phyloP scores from a whole-genome alignment of 2,797 vertebrate species.

The Sebastolobus alascanus region DNA sequence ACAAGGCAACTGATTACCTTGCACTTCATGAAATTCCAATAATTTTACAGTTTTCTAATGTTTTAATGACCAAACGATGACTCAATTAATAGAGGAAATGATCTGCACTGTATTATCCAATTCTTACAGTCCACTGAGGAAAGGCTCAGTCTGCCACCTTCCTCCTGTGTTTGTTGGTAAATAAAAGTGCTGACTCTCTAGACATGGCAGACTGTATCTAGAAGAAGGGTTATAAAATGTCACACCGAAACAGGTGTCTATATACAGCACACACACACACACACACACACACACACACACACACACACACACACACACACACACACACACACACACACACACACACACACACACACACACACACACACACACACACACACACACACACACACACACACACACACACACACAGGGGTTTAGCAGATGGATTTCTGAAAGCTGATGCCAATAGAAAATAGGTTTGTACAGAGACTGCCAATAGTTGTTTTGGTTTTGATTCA shows the following conservation, averaged over 20 bases:
- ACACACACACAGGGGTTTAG: constrained; percentile 2
- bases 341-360: constrained; percentile 10
- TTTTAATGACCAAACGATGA: background rate
- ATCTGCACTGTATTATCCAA: background rate
- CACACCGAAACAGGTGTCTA: constrained; percentile 29
- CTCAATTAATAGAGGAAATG: background rate
- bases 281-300: constrained; percentile 12
- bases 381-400: constrained; percentile 14
- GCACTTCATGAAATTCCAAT: background rate
- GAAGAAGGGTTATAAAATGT: constrained; percentile 28
- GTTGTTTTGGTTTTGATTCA: constrained; percentile 21
- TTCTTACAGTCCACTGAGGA: background rate
- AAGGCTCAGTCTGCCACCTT: background rate
- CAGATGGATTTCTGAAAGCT: background rate
- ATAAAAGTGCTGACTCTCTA: constrained; percentile 32
- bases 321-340: constrained; percentile 9
- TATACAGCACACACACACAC: constrained; percentile 11
- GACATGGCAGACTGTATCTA: constrained; percentile 17
- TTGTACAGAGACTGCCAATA: background rate
- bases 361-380: constrained; percentile 13
- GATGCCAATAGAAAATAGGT: constrained; percentile 1
- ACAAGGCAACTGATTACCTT: background rate
- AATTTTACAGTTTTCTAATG: background rate
- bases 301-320: too few relatives aligned
- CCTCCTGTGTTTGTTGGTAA: constrained; percentile 50